Base-by-base conservation (phyloP, 2,113 vertebrate species). In the Istiophorus platypterus region DNA sequence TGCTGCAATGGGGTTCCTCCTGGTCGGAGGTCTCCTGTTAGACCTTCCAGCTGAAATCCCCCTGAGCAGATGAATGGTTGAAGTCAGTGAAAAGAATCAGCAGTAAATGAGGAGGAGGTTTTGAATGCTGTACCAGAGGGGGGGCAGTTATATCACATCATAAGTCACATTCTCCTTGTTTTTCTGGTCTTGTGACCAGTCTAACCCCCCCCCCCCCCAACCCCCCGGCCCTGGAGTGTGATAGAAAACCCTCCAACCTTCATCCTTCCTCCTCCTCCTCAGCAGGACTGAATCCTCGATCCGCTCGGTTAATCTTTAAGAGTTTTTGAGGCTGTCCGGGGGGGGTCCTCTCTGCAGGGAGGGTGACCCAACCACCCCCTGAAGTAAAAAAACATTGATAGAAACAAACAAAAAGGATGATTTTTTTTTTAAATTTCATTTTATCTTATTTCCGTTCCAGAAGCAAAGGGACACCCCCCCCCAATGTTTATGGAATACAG, bases 11-110 rank as follows among this genome's bases (percentile, higher is more conserved):
- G 64, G 20, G 22, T 67, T 82, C 72, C 58, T 82, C 72, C 0
- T 76, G 79, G 72, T 82, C 31, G 63, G 67, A 76, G 42, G 72
- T 77, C 72, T 61, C 11, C 71, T 34, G 69, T 79, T 78, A 78
- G 62, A 20, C 37, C 69, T 10, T 26, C 15, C 4, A 37, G 45
- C 49, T 45, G 26, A 57, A 49, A 24, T 2, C 13, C 63, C 27
- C 26, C 37, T 0, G 11, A 71, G 54, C 59, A 51, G 64, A 49
- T 24, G 12, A 42, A 56, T 7, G 26, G 31, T 74, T 70, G 63
- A 80, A 73, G 57, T 67, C 4, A 0, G 17, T 11, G 63, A 58
- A n/a, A 52, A 26, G 31, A 39, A 29, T 57, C 20, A 77, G 64
- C 37, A 3, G 39, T 54, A 57, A 20, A 58, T 41, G 41, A 64